Conservation (phyloP, 2,113 vertebrate genomes). For the Corvus cornix region DNA sequence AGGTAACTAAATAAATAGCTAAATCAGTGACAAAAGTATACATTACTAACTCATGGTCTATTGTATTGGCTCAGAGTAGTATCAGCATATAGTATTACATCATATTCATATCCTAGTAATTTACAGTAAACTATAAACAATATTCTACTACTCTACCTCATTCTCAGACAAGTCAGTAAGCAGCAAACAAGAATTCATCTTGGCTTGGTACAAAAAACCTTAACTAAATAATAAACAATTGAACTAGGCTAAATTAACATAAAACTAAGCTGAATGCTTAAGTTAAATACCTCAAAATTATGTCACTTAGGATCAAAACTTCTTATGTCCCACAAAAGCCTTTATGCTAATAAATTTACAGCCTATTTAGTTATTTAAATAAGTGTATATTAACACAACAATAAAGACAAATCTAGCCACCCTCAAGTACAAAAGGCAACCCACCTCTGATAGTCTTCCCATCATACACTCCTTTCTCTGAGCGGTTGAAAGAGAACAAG, state of each 20-base stretch:
- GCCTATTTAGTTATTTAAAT: slow-evolving; percentile 18
- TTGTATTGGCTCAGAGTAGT: not conserved
- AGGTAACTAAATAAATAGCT: not conserved
- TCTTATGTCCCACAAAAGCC: not conserved
- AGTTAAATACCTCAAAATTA: not conserved
- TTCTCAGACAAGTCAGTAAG: not conserved
- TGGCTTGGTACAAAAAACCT: not conserved
- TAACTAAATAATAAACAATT: not conserved
- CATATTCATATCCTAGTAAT: not conserved
- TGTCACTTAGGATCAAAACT: not conserved
- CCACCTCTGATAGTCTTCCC: slow-evolving; percentile 70
- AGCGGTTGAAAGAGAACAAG: slow-evolving; percentile 69
- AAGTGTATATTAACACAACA: slow-evolving; percentile 38
- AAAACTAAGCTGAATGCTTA: not conserved
- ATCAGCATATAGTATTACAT: not conserved
- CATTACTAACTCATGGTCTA: not conserved
- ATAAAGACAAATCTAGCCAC: slow-evolving; percentile 62
- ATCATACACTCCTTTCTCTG: slow-evolving; percentile 69
- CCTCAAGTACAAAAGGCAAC: slow-evolving; percentile 69
- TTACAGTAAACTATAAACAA: not conserved
- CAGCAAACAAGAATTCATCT: not conserved
- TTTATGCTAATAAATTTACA: slow-evolving; percentile 2
- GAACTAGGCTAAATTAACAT: not conserved
- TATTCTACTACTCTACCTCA: not conserved
- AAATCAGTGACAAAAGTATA: not conserved